Conservation (phyloP, 1,140 invertebrate species). For the Drosophila albomicans region DNA sequence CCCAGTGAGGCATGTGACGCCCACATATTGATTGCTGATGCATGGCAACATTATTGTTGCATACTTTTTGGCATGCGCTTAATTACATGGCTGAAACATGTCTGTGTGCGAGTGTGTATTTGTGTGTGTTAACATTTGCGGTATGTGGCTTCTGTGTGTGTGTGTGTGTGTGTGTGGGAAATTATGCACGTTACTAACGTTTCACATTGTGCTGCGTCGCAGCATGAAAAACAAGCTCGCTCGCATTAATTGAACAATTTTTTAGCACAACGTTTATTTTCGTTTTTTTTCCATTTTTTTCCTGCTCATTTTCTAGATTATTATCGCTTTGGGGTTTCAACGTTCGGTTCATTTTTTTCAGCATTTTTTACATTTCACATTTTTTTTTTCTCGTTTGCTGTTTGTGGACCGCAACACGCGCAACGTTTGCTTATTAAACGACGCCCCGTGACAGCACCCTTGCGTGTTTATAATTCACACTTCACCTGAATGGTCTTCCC, state of each 20-base stretch:
- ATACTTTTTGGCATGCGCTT: slow-evolving; percentile 80
- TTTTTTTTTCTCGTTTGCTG: neutral
- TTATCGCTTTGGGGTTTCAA: slow-evolving; percentile 57
- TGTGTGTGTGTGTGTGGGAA: slow-evolving; percentile 59
- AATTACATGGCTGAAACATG: slow-evolving; percentile 73
- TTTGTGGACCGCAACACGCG: slow-evolving; percentile 35
- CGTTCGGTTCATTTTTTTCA: slow-evolving; percentile 24
- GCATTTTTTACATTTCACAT: neutral
- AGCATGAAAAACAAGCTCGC: slow-evolving; percentile 50
- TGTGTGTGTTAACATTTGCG: slow-evolving; percentile 28
- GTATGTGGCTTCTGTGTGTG: slow-evolving; percentile 44
- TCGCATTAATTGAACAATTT: slow-evolving; percentile 80
- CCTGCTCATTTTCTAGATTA: slow-evolving; percentile 68
- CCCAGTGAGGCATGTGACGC: slow-evolving; percentile 19
- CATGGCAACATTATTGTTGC: slow-evolving; percentile 67
- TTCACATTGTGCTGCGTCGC: slow-evolving; percentile 48
- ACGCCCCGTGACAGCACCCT: slow-evolving; percentile 38
- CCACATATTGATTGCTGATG: slow-evolving; percentile 68
- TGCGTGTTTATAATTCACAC: slow-evolving; percentile 81
- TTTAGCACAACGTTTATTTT: slow-evolving; percentile 56
- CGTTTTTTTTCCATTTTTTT: slow-evolving; percentile 40
- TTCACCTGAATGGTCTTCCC: slow-evolving; percentile 60
- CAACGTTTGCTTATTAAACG: slow-evolving; percentile 52
- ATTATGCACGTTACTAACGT: slow-evolving; percentile 71
- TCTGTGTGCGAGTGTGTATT: neutral